Conservation (phyloP, 92 coral and sea anemone species). For the Epizoanthus scotinus region DNA sequence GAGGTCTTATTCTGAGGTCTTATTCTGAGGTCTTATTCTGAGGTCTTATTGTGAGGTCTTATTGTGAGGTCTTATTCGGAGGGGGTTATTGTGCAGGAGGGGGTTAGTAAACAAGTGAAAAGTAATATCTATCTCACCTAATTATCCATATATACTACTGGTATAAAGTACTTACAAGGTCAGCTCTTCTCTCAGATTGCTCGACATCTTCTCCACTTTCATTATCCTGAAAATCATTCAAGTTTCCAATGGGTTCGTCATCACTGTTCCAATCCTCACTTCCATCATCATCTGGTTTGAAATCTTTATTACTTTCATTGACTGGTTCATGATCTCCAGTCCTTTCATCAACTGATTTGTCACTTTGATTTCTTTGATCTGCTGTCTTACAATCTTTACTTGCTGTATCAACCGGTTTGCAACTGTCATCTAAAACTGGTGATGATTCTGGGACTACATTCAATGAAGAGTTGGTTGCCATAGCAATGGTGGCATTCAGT, state of each 20-base stretch:
- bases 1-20: no score
- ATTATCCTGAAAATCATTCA: conserved; percentile 18
- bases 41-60: no score
- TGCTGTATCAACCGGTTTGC: neutral
- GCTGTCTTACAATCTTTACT: neutral
- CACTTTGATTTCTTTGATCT: neutral
- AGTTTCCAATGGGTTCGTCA: conserved; percentile 22
- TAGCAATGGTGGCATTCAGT: conserved; percentile 36
- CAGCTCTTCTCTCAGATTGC: conserved; percentile 10
- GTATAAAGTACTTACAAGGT: conserved; percentile 19
- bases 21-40: no score
- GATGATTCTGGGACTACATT: conserved; percentile 1
- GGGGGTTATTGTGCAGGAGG: no score
- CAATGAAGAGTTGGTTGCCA: neutral
- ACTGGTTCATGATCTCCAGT: no score
- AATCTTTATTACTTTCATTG: neutral
- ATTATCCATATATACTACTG: no score
- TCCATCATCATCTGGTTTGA: neutral
- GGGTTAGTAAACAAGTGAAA: no score
- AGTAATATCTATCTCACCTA: no score
- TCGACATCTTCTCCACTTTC: neutral
- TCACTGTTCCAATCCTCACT: conserved; percentile 29
- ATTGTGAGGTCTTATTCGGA: no score
- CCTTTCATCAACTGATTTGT: neutral
- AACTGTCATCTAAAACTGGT: neutral